Percentiles rank a stretch among this genome's conserved stretches.
These are phyloP conservation scores for Penaeus vannamei DNA, from an alignment of 1,140 invertebrate species.

Conservation along the genomic window DNA sequence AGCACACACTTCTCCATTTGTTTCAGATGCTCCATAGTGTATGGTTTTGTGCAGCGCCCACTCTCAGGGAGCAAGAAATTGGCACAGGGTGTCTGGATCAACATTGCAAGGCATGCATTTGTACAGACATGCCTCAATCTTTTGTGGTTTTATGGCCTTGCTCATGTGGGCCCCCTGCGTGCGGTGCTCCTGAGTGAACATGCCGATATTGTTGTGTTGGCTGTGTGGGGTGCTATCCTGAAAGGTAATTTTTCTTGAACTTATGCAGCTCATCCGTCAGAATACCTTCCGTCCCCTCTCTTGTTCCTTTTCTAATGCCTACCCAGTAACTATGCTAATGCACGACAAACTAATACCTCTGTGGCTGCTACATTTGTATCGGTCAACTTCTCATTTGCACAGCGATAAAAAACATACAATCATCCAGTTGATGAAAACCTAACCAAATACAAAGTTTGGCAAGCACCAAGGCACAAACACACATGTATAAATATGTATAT, in stretches of 20 bases:
- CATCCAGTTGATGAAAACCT: too few relatives aligned
- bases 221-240: slow-evolving; percentile 72
- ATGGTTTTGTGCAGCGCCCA: slow-evolving; percentile 73
- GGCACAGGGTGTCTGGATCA: slow-evolving; percentile 71
- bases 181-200: slow-evolving; percentile 73
- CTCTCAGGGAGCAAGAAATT: slow-evolving; percentile 71
- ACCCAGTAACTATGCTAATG: too few relatives aligned
- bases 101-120: slow-evolving; percentile 71
- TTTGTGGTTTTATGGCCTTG: slow-evolving; percentile 73
- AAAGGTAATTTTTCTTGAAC: slow-evolving; percentile 60
- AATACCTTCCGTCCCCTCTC: too few relatives aligned
- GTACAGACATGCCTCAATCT: slow-evolving; percentile 71
- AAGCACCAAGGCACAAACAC: too few relatives aligned
- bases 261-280: too few relatives aligned
- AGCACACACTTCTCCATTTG: not conserved
- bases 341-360: too few relatives aligned
- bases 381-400: too few relatives aligned
- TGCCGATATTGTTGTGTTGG: slow-evolving; percentile 72
- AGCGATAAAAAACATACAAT: too few relatives aligned
- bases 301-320: too few relatives aligned
- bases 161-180: slow-evolving; percentile 72
- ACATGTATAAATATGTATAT: too few relatives aligned
- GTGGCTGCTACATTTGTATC: too few relatives aligned
- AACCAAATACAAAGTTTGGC: too few relatives aligned
- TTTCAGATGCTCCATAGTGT: slow-evolving; percentile 71